phyloP scores from a whole-genome alignment of 2,888 invertebrate species.

The Invenusta paracnida region DNA sequence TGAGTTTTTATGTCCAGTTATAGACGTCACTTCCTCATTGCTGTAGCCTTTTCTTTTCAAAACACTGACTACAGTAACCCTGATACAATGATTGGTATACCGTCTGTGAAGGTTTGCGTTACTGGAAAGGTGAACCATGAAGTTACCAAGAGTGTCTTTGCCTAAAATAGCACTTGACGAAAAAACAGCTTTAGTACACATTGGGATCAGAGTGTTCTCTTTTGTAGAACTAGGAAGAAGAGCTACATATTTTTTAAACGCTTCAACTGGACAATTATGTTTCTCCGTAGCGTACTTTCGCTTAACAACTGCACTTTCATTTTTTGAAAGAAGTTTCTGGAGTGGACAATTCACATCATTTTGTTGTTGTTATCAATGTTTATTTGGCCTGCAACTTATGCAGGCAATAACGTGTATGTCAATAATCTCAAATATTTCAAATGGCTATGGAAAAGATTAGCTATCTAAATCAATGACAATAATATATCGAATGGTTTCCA shows the following conservation, averaged over 20 bases:
- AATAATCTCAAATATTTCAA: too few species aligned
- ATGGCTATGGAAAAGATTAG: too few species aligned
- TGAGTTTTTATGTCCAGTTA: not conserved
- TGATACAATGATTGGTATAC: conserved; percentile 26
- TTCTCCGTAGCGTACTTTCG: not conserved
- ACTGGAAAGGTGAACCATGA: conserved; percentile 19
- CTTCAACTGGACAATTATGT: conserved; percentile 15
- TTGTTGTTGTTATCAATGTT: too few species aligned
- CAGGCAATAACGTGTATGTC: too few species aligned
- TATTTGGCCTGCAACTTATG: too few species aligned
- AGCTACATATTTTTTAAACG: conserved; percentile 7
- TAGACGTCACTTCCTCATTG: not conserved
- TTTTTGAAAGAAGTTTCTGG: too few species aligned
- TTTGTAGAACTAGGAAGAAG: conserved; percentile 15
- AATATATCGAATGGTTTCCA: too few species aligned
- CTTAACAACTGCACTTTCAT: too few species aligned
- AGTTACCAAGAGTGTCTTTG: conserved; percentile 29
- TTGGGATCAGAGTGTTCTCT: conserved; percentile 2
- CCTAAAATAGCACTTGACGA: conserved; percentile 22
- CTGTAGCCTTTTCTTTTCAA: not conserved
- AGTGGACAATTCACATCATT: too few species aligned
- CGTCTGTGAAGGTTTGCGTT: conserved; percentile 16
- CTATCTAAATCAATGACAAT: too few species aligned
- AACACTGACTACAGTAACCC: conserved; percentile 21
- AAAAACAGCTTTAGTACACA: not conserved